Percentiles rank a stretch among this genome's conserved stretches.
Conservation (phyloP, 1,140 invertebrate genomes). For the Acromyrmex heyeri region DNA sequence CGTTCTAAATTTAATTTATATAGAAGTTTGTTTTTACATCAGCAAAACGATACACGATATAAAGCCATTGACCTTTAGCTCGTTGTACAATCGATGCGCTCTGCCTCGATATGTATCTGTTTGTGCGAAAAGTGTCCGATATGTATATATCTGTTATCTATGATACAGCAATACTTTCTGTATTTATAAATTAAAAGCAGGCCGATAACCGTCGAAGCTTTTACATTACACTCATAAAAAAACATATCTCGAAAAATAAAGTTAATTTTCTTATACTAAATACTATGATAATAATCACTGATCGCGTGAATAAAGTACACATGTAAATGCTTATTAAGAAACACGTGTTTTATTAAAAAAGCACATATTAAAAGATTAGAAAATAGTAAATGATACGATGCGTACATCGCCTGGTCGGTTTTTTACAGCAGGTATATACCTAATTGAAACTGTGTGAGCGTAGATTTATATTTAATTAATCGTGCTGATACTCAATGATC, state of each 20-base stretch:
- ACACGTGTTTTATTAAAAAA: constrained; percentile 60
- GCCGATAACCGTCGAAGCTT: background rate
- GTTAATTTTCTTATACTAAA: background rate
- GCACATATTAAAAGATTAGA: constrained; percentile 62
- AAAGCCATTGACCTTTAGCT: constrained; percentile 14
- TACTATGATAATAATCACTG: background rate
- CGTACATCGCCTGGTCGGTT: constrained; percentile 28
- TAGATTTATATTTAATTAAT: constrained; percentile 38
- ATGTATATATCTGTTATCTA: constrained; percentile 10
- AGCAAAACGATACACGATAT: background rate
- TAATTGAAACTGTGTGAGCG: constrained; percentile 14
- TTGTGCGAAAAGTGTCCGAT: constrained; percentile 1
- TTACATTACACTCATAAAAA: background rate
- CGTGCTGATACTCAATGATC: background rate
- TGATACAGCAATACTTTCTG: background rate
- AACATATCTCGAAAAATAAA: constrained; percentile 9
- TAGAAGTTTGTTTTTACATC: background rate
- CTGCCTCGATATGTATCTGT: constrained; percentile 24
- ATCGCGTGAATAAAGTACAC: constrained; percentile 1
- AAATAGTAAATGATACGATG: constrained; percentile 50
- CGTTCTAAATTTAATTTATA: background rate
- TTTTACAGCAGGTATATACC: constrained; percentile 16
- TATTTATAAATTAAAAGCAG: constrained; percentile 21
- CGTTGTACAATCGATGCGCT: background rate
- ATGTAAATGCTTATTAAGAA: constrained; percentile 35